Conservation (phyloP, 2,113 vertebrate genomes). For the Thunnus maccoyii region DNA sequence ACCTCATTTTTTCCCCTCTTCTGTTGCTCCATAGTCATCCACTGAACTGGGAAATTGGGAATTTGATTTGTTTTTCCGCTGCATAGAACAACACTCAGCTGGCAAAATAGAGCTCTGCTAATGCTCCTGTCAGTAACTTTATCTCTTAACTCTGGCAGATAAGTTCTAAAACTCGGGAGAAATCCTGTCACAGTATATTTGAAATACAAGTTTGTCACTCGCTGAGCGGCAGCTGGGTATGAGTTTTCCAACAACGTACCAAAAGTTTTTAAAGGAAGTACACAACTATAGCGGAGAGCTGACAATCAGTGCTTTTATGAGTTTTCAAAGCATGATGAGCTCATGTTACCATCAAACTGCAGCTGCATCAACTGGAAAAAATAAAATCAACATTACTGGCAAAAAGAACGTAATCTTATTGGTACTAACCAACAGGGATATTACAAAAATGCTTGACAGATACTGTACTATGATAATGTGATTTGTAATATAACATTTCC, state of each 20-base stretch:
- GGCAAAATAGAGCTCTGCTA: conserved; percentile 27
- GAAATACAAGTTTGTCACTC: neutral
- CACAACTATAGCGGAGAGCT: no score
- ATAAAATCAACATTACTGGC: no score
- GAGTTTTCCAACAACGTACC: neutral
- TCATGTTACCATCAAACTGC: no score
- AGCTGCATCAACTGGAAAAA: no score
- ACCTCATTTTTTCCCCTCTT: conserved; percentile 4
- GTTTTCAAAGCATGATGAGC: no score
- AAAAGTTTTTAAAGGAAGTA: neutral
- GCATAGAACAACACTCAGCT: conserved; percentile 10
- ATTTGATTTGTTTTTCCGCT: conserved; percentile 35
- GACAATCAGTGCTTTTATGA: no score
- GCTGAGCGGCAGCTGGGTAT: neutral
- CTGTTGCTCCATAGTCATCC: conserved; percentile 29
- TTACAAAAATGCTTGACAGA: no score
- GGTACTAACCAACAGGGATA: no score
- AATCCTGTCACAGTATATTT: neutral
- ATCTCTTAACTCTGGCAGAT: conserved; percentile 32
- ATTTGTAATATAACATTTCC: no score
- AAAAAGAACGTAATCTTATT: no score
- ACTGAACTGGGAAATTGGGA: conserved; percentile 55
- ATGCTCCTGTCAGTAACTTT: conserved; percentile 29
- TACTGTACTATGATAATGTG: no score
- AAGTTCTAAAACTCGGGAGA: conserved; percentile 15